Base-by-base conservation (phyloP, 2,888 invertebrate genomes). In the Megastigmus dorsalis region DNA sequence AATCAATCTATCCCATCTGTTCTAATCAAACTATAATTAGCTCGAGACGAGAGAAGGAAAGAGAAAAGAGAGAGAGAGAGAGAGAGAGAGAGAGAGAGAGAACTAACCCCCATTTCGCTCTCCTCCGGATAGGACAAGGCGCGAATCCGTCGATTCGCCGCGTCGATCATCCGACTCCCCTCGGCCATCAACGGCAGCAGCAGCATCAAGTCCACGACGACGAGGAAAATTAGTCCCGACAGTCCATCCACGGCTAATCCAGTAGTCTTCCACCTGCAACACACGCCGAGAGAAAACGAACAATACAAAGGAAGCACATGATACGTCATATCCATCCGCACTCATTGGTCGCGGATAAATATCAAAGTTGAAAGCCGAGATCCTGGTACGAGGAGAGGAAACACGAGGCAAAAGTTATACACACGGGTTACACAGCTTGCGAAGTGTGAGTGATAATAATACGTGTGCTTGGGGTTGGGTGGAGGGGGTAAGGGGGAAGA, bases 21-120 rank as follows among this genome's bases (percentile, higher is more conserved):
- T n/a, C n/a, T n/a, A n/a, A n/a, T n/a, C n/a, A n/a, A n/a, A n/a
- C n/a, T n/a, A n/a, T n/a, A n/a, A n/a, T n/a, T n/a, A n/a, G n/a
- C n/a, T n/a, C n/a, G n/a, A n/a, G n/a, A n/a, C n/a, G n/a, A n/a
- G n/a, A n/a, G n/a, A n/a, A n/a, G n/a, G n/a, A n/a, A n/a, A n/a
- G n/a, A n/a, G n/a, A n/a, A n/a, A n/a, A n/a, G n/a, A n/a, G n/a
- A n/a, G n/a, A n/a, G n/a, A n/a, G n/a, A n/a, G n/a, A n/a, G n/a
- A n/a, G n/a, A n/a, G n/a, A n/a, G n/a, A n/a, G n/a, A n/a, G n/a
- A n/a, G n/a, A n/a, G n/a, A n/a, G n/a, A n/a, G n/a, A n/a, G n/a
- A n/a, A 54, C 82, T 77, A 65, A 84, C 83, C 76, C 83, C 84
- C 82, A 83, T 83, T 57, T 82, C 82, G 65, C 83, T 85, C 48